Conservation (phyloP, 2,797 vertebrate species). For the Sebastiscus tertius region DNA sequence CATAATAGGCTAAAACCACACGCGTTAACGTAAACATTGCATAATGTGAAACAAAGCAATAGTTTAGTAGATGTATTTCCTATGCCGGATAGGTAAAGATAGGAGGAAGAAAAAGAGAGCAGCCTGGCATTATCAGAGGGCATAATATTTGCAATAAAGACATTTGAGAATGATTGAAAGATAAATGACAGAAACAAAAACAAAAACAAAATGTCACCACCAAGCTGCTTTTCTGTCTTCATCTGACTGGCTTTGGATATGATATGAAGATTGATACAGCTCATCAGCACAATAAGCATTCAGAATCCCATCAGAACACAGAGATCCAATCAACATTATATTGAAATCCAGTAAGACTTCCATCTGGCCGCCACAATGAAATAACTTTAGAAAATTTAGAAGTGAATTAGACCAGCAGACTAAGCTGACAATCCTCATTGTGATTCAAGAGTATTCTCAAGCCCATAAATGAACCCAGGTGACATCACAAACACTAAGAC, state of each 20-base stretch:
- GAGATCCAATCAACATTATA: not conserved
- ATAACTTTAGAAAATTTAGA: not conserved
- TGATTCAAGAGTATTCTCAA: not conserved
- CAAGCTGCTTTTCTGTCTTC: not conserved
- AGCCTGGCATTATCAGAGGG: not conserved
- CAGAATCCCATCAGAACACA: slow-evolving; percentile 1
- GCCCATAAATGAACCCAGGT: not conserved
- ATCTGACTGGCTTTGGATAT: not conserved
- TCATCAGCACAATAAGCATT: slow-evolving; percentile 6
- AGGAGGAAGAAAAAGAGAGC: not conserved
- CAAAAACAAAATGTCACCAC: not conserved
- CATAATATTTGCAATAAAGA: not conserved
- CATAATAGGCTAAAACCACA: not conserved
- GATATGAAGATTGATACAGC: slow-evolving; percentile 12
- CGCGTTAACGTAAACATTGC: not conserved
- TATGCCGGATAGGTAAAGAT: not conserved
- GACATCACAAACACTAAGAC: not conserved
- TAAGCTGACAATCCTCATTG: not conserved
- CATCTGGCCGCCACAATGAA: slow-evolving; percentile 14
- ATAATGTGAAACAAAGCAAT: not conserved
- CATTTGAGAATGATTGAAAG: not conserved
- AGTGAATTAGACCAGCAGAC: not conserved
- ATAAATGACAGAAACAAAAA: slow-evolving; percentile 5
- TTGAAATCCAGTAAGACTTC: slow-evolving; percentile 22
- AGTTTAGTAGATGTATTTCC: not conserved